A percentile compares a stretch with the other conserved stretches of the same genome.
phyloP scores from a whole-genome alignment of 2,888 invertebrate genomes.

The Philaethria dido region DNA sequence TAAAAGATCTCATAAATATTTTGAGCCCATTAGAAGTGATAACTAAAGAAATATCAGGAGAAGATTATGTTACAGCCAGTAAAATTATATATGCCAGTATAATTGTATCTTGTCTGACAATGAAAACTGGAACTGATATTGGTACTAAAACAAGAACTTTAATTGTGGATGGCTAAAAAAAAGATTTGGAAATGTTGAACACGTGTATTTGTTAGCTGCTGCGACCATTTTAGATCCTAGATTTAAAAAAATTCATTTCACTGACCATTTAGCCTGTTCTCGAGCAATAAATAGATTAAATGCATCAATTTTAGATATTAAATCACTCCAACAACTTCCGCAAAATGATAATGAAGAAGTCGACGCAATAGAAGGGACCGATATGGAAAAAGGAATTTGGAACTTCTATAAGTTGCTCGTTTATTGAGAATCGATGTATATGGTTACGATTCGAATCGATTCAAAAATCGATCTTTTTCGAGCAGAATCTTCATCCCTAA shows the following conservation, averaged over 20 bases:
- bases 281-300: slow-evolving; percentile 47
- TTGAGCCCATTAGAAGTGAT: slow-evolving; percentile 50
- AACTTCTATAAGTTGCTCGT: slow-evolving; percentile 42
- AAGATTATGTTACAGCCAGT: slow-evolving; percentile 51
- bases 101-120: too few species aligned
- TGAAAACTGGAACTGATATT: slow-evolving; percentile 46
- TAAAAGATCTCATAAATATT: slow-evolving; percentile 43
- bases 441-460: slow-evolving; percentile 30
- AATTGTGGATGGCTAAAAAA: slow-evolving; percentile 43
- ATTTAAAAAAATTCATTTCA: slow-evolving; percentile 47
- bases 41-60: slow-evolving; percentile 50
- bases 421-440: slow-evolving; percentile 31
- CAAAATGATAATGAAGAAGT: slow-evolving; percentile 47
- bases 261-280: slow-evolving; percentile 47
- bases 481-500: too few species aligned
- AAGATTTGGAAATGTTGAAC: slow-evolving; percentile 45
- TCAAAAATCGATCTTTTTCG: slow-evolving; percentile 24
- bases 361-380: slow-evolving; percentile 41
- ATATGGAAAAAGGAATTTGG: slow-evolving; percentile 41
- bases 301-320: slow-evolving; percentile 47
- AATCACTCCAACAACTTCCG: slow-evolving; percentile 45
- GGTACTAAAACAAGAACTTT: slow-evolving; percentile 43
- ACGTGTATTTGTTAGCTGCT: slow-evolving; percentile 48
- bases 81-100: too few species aligned
- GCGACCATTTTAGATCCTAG: slow-evolving; percentile 49